These are phyloP conservation scores for Serinus canaria DNA, from an alignment of 2,113 vertebrate genomes.

Conservation along the genomic window DNA sequence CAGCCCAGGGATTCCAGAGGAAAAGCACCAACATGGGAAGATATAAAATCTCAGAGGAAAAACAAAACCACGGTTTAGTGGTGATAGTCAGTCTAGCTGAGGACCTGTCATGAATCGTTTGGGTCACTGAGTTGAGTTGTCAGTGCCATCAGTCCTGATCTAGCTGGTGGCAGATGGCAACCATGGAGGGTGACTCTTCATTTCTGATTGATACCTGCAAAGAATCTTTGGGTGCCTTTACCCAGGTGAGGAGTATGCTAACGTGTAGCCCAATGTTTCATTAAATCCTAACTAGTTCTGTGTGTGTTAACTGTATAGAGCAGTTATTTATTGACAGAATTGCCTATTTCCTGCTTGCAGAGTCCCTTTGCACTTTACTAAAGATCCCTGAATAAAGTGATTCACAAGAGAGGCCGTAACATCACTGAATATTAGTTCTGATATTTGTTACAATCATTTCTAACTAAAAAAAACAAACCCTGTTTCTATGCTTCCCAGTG, in stretches of 20 bases:
- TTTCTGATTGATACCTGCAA: background rate
- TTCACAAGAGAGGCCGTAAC: background rate
- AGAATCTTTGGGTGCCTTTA: background rate
- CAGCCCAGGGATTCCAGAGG: background rate
- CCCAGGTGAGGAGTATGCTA: background rate
- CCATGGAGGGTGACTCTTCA: background rate
- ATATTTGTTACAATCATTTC: background rate
- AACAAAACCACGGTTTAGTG: background rate
- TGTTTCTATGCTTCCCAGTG: background rate
- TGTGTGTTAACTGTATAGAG: background rate
- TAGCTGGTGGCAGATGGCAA: background rate
- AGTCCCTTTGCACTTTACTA: background rate
- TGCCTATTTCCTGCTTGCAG: background rate
- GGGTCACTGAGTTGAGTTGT: background rate
- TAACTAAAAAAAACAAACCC: background rate
- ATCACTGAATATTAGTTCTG: background rate
- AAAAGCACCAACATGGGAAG: background rate
- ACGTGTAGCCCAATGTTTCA: background rate
- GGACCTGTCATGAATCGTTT: background rate
- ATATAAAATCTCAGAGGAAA: background rate
- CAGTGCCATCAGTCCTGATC: background rate
- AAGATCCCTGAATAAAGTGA: background rate
- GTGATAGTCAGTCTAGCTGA: background rate
- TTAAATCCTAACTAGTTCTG: background rate
- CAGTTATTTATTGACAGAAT: background rate